Base-by-base conservation (phyloP, 1,140 invertebrate genomes). In the Homarus americanus region DNA sequence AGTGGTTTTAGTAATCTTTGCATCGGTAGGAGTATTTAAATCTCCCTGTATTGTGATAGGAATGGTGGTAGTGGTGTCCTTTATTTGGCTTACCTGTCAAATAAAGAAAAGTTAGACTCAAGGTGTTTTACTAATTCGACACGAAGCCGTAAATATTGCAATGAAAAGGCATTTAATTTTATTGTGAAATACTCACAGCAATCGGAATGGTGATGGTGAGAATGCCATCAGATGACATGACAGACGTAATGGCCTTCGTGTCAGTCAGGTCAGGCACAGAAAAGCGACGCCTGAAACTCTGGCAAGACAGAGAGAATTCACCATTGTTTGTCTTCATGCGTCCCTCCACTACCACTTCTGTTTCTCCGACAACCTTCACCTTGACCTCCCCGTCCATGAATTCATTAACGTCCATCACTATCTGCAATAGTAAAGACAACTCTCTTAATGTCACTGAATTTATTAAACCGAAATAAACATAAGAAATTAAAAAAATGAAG, bases 341-440 rank as follows among this genome's bases (percentile, higher is more conserved):
- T 32, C 78, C 87, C 34, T 89, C 87, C 17, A 89, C 79, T 38
- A 89, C 40, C 87, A 89, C 28, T 36, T 82, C 58, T 32, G 40
- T 80, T 41, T 82, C 78, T 10, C 79, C 87, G 38, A 82, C 44
- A 40, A 89, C 78, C 40, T 66, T 69, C 76, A 89, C 87, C 79
- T 69, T 89, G 40, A 89, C 79, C 66, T 86, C 83, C 12, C 83
- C 83, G 0, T 20, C 83, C 72, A 86, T 69, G 72, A 86, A 86
- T 69, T 86, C 83, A 44, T 73, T 38, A 66, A 86, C 83, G 32
- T 86, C 83, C 72, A 86, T 24, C 83, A 86, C 83, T 0, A 86
- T 86, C 83, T 86, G 83, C 32, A 75, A 41, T 10, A 24, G 24
- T 58, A n/a, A 17, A 28, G 58, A 2, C 24, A 49, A 7, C 12